Evolutionary conservation across 2,888 invertebrate species (phyloP).

Genomic region (Orgyia antiqua): DNA sequence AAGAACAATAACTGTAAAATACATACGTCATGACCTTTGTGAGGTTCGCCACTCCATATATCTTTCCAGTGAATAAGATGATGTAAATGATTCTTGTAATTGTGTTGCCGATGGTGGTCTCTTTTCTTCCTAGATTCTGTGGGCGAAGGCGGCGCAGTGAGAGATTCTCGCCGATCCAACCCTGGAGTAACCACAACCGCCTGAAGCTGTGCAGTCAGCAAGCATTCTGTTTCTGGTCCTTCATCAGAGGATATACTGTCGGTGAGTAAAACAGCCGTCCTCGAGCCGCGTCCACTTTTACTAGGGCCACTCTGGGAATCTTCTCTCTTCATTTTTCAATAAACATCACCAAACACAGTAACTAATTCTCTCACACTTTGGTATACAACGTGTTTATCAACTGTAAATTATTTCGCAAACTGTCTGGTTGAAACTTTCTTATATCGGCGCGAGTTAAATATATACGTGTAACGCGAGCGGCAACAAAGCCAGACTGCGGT

Average conservation of each 20-base stretch:
- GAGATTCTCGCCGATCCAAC: slow-evolving; percentile 53
- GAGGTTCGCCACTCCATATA: slow-evolving; percentile 68
- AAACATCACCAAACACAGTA: slow-evolving; percentile 34
- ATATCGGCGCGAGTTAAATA: slow-evolving; percentile 19
- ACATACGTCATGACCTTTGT: slow-evolving; percentile 66
- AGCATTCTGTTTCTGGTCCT: slow-evolving; percentile 63
- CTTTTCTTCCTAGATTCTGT: slow-evolving; percentile 68
- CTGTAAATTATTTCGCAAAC: slow-evolving; percentile 47
- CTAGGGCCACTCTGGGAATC: slow-evolving; percentile 47
- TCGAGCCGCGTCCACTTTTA: slow-evolving; percentile 41
- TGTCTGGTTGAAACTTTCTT: slow-evolving; percentile 23
- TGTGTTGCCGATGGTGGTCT: slow-evolving; percentile 56
- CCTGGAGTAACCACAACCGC: slow-evolving; percentile 45
- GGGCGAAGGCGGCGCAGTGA: slow-evolving; percentile 72
- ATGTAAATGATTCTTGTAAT: slow-evolving; percentile 68
- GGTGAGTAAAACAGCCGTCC: slow-evolving; percentile 52
- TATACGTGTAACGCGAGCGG: slow-evolving; percentile 42
- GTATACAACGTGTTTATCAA: slow-evolving; percentile 10
- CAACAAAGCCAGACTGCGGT: slow-evolving; percentile 58
- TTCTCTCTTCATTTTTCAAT: slow-evolving; percentile 52
- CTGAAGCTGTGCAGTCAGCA: slow-evolving; percentile 49
- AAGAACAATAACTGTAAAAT: too few species aligned
- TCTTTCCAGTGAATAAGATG: slow-evolving; percentile 71
- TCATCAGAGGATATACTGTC: slow-evolving; percentile 70
- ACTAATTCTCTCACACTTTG: slow-evolving; percentile 9